Evolutionary conservation across 2,797 vertebrate species (phyloP).

Genomic region (Ptychadena robeensis): DNA sequence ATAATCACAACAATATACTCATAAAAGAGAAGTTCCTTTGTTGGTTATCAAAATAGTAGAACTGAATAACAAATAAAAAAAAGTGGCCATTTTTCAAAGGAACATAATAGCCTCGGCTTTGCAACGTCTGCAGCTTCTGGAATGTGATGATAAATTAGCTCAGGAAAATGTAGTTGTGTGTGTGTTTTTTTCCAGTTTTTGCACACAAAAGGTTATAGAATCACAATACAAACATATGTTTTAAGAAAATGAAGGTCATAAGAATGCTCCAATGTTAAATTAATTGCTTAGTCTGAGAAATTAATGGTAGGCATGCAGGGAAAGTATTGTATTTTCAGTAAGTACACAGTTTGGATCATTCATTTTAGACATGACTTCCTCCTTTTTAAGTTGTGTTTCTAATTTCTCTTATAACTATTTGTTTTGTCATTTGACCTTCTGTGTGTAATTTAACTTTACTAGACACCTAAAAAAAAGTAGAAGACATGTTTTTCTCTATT

Average conservation of each 20-base stretch:
- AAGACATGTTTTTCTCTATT: not conserved
- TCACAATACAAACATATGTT: slow-evolving; percentile 2
- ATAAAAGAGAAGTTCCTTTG: not conserved
- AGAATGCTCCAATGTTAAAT: not conserved
- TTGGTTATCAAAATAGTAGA: slow-evolving; percentile 1
- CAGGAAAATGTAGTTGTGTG: slow-evolving; percentile 5
- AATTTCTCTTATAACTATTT: not conserved
- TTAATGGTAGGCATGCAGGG: not conserved
- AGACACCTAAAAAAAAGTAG: not conserved
- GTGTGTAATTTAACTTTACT: not conserved
- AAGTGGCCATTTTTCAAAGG: not conserved
- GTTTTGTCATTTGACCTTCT: not conserved
- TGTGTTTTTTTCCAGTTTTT: not conserved
- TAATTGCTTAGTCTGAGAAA: not conserved
- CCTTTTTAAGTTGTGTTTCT: not conserved
- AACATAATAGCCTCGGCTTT: not conserved
- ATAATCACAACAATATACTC: not conserved
- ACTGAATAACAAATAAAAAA: slow-evolving; percentile 3
- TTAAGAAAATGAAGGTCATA: not conserved
- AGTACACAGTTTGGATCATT: not conserved
- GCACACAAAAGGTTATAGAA: not conserved
- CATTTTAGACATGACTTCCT: not conserved
- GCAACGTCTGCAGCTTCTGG: slow-evolving; percentile 1
- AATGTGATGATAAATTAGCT: not conserved
- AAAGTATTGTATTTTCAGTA: not conserved